Base-by-base conservation (phyloP, 2,797 vertebrate species). In the Sandelia bainsii region DNA sequence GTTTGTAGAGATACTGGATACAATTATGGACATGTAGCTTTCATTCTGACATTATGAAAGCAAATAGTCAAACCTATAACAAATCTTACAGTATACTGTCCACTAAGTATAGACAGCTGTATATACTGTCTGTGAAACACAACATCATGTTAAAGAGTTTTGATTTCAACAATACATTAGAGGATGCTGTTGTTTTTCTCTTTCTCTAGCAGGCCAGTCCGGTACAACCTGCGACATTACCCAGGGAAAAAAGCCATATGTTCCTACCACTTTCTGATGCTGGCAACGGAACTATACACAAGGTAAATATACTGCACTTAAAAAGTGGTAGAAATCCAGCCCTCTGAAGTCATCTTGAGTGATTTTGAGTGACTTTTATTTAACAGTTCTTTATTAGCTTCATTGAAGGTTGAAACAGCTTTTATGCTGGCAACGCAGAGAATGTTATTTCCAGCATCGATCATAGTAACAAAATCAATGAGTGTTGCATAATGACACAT, bases 181-280 rank as follows among this genome's bases (percentile, higher is more conserved):
- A 20, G 0, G 16, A 80, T 4, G 4, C 37, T 62, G 7, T 57
- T 6, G 37, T 57, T 46, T 69, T 72, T 27, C 49, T 69, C 57
- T 12, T 77, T 75, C 25, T 81, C 14, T 60, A 40, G 44, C 62
- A 94, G 93, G 75, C 17, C 11, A 65, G 23, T 79, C 53, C 75
- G 16, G 25, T 45, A 29, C 90, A 93, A 57, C 59, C 64, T 64
- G 87, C 90, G 75, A 85, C 73, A 0, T 88, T 93, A 83, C 85
- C 89, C 46, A 84, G 90, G 46, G 90, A 93, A 59, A 45, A 83
- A 80, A 91, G 69, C 76, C 91, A 90, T 73, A 87, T 95, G 82
- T 93, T 91, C 0, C 79, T 93, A 23, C 84, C 91, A 0, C 83
- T 93, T 29, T 17, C 90, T 69, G 85, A 46, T 37, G 67, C 86